Base-by-base conservation (phyloP, 2,888 invertebrate species). In the Dolichomitus sp. region DNA sequence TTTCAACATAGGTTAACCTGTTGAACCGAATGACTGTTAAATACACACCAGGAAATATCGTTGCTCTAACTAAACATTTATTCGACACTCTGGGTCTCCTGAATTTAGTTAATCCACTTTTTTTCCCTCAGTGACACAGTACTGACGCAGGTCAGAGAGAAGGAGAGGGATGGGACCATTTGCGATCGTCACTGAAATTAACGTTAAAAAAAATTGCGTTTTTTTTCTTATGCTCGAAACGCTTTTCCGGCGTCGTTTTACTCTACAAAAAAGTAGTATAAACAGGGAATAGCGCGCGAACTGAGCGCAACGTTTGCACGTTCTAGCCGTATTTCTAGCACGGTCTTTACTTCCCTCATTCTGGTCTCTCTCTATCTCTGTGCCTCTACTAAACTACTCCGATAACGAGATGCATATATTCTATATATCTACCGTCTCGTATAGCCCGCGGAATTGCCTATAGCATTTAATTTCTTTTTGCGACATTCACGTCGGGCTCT, bases 381-480 rank as follows among this genome's bases (percentile, higher is more conserved):
- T 1, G 30, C 27, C 69, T 19, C 23, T 14, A 54, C 30, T 65
- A 70, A 72, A 66, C 7, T 48, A 23, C 23, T 48, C 57, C 50
- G 69, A 70, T 80, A 69, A 82, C 65, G 74, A 79, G 69, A 74
- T 68, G 70, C 69, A 61, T 70, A 19, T 40, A 14, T 37, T 33
- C 33, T 33, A 48, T 72, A 11, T 45, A 9, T n/a, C 54, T 7
- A 33, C 1, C 9, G 37, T 33, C 4, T 42, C 17, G 9, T 27
- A 17, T 45, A 48, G 65, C 59, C 61, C 33, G 30, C 65, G 57
- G 68, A 54, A 59, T 73, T 61, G 63, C 48, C 48, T 52, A 48
- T 27, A 54, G 52, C 68, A 61, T 74, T 85, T 81, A 75, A 78
- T 83, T 86, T 52, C 73, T 80, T 77, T 80, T 72, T 69, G 59